Base-by-base conservation (phyloP, 2,797 vertebrate species). In the Lates japonicus region DNA sequence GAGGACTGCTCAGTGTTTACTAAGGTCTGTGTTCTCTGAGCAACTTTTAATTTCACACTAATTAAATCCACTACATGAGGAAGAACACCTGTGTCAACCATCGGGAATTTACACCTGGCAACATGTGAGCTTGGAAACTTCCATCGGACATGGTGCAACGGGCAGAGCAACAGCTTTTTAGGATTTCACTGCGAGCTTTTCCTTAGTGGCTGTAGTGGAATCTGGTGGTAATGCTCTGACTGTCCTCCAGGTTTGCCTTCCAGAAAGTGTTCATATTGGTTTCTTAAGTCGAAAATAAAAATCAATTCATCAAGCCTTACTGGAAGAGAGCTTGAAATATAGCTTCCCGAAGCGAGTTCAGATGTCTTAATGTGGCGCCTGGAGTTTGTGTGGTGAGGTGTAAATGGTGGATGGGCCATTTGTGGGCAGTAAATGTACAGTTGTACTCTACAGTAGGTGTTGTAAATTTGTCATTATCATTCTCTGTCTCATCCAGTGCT, bases 1-100 rank as follows among this genome's bases (percentile, higher is more conserved):
- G 55, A 73, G 41, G 60, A 67, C 58, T 37, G 20, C 35, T 71
- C 31, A 57, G 29, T 74, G 74, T 88, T 88, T 80, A 66, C 71
- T n/a, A 17, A 73, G 20, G 58, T 77, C 62, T 79, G 33, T 75
- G 65, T 67, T 74, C 70, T 74, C 76, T 25, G 42, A 70, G 55
- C 78, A 59, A 44, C 69, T 52, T 81, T 70, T 79, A 76, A 86
- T 90, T 92, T 86, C 79, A 84, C 63, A 76, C 64, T 77, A 88
- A 90, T 90, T 83, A 90, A 88, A 86, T 84, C 52, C 74, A 66
- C 61, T 80, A 74, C 82, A 89, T 29, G 70, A 85, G 49, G 80
- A 90, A 72, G 74, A 86, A 76, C 78, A 85, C 87, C 83, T 91
- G 89, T 84, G 88, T 88, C 87, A 79, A 63, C 85, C 70, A 70